Evolutionary conservation across 2,888 invertebrate genomes (phyloP).

Genomic region (Drosophila pseudotakahashii): DNA sequence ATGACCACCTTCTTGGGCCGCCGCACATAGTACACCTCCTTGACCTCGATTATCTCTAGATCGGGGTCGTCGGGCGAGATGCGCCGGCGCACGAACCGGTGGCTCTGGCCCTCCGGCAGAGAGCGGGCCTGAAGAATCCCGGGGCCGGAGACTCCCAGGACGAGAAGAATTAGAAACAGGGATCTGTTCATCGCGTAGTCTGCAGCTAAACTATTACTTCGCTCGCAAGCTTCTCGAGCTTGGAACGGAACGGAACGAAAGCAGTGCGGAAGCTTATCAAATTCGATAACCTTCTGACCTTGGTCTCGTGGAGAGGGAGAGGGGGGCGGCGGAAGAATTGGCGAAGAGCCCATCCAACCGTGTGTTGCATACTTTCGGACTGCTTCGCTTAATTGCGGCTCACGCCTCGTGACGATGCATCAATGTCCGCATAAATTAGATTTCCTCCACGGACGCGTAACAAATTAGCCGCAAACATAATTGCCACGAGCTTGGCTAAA

Average conservation of each 20-base stretch:
- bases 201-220: constrained; percentile 16
- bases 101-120: constrained; percentile 10
- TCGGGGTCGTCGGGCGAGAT: constrained; percentile 42
- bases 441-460: constrained; percentile 13
- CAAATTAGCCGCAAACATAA: constrained; percentile 51
- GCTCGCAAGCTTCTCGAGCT: neutral
- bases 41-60: constrained; percentile 60
- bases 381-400: constrained; percentile 19
- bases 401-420: constrained; percentile 46
- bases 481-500: constrained; percentile 28
- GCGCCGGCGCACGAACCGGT: constrained; percentile 57
- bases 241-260: neutral
- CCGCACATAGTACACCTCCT: constrained; percentile 59
- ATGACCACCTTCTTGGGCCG: constrained; percentile 41
- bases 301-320: neutral
- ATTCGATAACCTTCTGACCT: constrained; percentile 39
- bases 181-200: constrained; percentile 41
- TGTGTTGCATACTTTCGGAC: constrained; percentile 58
- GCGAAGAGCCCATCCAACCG: neutral
- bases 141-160: constrained; percentile 15
- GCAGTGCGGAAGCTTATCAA: constrained; percentile 29
- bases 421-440: constrained; percentile 28
- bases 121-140: constrained; percentile 21
- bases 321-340: neutral
- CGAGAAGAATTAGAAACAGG: constrained; percentile 10